Base-by-base conservation (phyloP, 2,888 invertebrate genomes). In the Eulithis prunata region DNA sequence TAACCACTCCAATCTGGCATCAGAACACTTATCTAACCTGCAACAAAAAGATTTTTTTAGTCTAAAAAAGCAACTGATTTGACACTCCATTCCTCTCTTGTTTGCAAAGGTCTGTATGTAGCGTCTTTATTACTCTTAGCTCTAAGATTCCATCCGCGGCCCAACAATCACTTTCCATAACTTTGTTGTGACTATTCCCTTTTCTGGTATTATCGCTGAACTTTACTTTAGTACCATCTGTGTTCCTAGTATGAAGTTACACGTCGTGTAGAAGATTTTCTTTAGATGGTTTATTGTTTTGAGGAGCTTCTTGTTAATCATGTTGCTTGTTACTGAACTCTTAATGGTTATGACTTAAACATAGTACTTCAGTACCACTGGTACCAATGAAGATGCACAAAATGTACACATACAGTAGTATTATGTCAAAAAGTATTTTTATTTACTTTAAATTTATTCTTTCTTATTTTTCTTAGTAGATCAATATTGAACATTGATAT, bases 91-190 rank as follows among this genome's bases (percentile, higher is more conserved):
- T 10, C 11, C 53, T 60, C 14, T 63, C 21, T 54, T 54, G 63
- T 63, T 62, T 14, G 64, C 70, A 73, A 78, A 60, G 81, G 82
- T 81, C 84, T 79, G 81, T 82, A 78, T 78, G 84, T 86, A 81
- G 84, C 84, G 86, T 87, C 87, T 89, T 88, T 89, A 89, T 88
- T 87, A 85, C 89, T 81, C 76, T 82, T 80, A 80, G 81, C 84
- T 79, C 81, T 78, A 78, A 83, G 88, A 88, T 87, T 83, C 77
- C 82, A 87, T 88, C 87, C 74, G 65, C 77, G 69, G 74, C 73
- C 78, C 75, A 82, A 80, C 82, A 82, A 80, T 82, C 81, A 78
- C 79, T 85, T 84, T 82, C 82, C 81, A 82, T 82, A 82, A 79
- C 78, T 83, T 81, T 86, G 83, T 79, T 81, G 81, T 79, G 77